phyloP scores from a whole-genome alignment of 2,797 vertebrate species.

The Myiotriccus ornatus region DNA sequence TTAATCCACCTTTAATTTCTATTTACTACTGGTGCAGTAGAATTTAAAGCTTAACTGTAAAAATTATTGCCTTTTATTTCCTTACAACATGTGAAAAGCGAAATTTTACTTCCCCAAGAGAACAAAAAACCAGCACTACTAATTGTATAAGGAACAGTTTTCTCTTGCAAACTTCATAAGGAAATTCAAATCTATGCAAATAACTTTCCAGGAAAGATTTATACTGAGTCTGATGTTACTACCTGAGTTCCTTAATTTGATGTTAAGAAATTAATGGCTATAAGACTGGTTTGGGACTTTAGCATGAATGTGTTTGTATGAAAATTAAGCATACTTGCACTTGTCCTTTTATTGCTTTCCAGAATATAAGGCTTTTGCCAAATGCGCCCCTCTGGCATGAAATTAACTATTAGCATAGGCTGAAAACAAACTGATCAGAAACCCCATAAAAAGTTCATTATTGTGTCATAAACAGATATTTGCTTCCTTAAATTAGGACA shows the following conservation, averaged over 20 bases:
- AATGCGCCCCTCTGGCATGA: background rate
- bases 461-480: slow-evolving; percentile 9
- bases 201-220: background rate
- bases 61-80: background rate
- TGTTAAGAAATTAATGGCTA: background rate
- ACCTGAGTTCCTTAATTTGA: background rate
- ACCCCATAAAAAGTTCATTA: background rate
- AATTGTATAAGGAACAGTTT: background rate
- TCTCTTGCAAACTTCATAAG: background rate
- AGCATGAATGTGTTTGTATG: background rate
- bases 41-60: background rate
- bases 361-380: background rate
- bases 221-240: background rate
- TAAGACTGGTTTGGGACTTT: background rate
- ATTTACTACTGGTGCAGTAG: background rate
- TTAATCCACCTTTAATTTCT: background rate
- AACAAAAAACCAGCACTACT: background rate
- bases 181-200: background rate
- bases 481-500: slow-evolving; percentile 5
- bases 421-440: slow-evolving; percentile 19
- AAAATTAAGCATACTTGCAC: background rate
- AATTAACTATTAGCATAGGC: background rate
- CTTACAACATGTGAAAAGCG: background rate
- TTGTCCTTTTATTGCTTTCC: background rate
- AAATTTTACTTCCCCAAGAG: background rate